Base-by-base conservation (phyloP, 2,888 invertebrate genomes). In the Acronicta leporina region DNA sequence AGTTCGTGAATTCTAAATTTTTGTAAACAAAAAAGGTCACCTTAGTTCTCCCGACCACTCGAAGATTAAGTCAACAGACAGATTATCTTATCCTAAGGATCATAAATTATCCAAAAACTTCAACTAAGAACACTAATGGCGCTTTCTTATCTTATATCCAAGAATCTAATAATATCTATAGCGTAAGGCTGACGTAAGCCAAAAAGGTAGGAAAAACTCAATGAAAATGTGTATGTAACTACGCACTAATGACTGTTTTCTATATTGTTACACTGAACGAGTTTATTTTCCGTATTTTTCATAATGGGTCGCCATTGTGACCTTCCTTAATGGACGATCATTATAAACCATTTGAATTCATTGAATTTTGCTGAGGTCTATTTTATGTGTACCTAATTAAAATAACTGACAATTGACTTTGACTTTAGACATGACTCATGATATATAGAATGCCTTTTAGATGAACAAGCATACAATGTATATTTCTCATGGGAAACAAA, bases 171-270 rank as follows among this genome's bases (percentile, higher is more conserved):
- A n/a, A n/a, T n/a, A n/a, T n/a, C 27, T 45, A 48, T 33, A 44
- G 43, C n/a, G 9, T 14, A 52, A 30, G 74, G 20, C 20, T 63
- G 64, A 55, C 63, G 55, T 53, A 38, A 63, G 41, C 8, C 11
- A 14, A 16, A 25, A 44, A 33, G 50, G 20, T 52, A 48, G 35
- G 43, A 57, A 56, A 46, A 68, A 68, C 58, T 60, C n/a, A 38
- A 43, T 55, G 60, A 52, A 65, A 72, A 74, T 73, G 68, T 53
- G 58, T 58, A 25, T n/a, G 20, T 61, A 47, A 42, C 14, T 56
- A 51, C 43, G 33, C 10, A 16, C 49, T 68, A 71, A 68, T 68
- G 59, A 59, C 13, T 45, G 56, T 63, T 61, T 55, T 49, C 35
- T 57, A 51, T 51, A 53, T 41, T 56, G 48, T 42, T 46, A 45